Evolutionary conservation across 2,113 vertebrate genomes (phyloP).

Genomic region (Eurystomus gularis): DNA sequence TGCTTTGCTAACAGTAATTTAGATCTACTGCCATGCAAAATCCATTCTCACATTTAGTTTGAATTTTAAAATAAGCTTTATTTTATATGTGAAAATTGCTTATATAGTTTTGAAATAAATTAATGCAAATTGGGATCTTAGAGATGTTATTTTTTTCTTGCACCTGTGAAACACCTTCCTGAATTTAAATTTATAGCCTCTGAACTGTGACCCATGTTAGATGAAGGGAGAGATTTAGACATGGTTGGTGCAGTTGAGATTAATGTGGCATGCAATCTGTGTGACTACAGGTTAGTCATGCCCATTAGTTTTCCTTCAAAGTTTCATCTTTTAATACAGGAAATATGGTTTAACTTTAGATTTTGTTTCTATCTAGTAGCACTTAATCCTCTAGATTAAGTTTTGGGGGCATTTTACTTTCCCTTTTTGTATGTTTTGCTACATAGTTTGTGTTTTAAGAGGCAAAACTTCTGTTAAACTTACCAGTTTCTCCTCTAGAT

Average conservation of each 20-base stretch:
- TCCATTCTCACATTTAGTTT: background rate
- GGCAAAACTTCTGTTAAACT: background rate
- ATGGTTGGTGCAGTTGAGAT: background rate
- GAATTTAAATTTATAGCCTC: slow-evolving; percentile 24
- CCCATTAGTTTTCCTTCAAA: slow-evolving; percentile 26
- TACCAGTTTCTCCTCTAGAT: background rate
- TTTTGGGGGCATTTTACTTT: background rate
- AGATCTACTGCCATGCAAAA: background rate
- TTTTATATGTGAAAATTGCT: background rate
- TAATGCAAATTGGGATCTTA: background rate
- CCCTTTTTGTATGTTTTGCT: background rate
- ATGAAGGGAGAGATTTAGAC: slow-evolving; percentile 24
- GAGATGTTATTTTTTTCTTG: background rate
- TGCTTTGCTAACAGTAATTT: background rate
- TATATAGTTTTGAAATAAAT: slow-evolving; percentile 11
- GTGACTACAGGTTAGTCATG: slow-evolving; percentile 25
- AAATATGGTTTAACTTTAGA: slow-evolving; percentile 23
- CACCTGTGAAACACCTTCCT: slow-evolving; percentile 17
- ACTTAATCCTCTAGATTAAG: slow-evolving; percentile 1
- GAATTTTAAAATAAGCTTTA: background rate
- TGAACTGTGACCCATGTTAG: background rate
- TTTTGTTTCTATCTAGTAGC: slow-evolving; percentile 7
- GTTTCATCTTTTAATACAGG: slow-evolving; percentile 4
- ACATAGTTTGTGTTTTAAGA: slow-evolving; percentile 4
- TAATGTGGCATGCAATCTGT: background rate